Evolutionary conservation across 2,888 invertebrate species (phyloP), one percentile per base, ranked within the genome.

Genomic region (Scaptodrosophila latifasciaeformis): DNA sequence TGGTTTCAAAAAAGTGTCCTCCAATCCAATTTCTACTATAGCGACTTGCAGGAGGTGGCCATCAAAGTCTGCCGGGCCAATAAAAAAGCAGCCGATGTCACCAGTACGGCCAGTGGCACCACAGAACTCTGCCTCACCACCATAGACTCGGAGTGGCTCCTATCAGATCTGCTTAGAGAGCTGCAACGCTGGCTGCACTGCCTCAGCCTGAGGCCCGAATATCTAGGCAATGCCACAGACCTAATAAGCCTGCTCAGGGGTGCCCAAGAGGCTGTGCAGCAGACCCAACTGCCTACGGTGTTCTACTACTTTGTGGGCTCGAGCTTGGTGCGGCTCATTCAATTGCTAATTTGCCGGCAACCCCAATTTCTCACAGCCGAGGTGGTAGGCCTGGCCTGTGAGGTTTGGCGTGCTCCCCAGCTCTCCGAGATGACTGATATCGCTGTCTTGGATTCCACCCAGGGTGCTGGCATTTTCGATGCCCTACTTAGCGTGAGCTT

Each of bases 1-100:
- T 91, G 91, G 91, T 85, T 89, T 1, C 83, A 86, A 15, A 84
- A 88, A 0, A 90, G 90, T 62, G 81, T 89, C 0, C 37, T 72
- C 4, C 61, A 58, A 9, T 69, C 67, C 0, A 76, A 64, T 19
- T 81, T 81, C 35, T 83, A 78, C 35, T 81, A 76, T 21, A 63
- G 64, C 0, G 72, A 82, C 56, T 58, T 82, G 0, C 54, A 67
- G 13, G 82, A 82, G 9, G 52, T 84, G 37, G 58, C 82, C 2
- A 51, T 48, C 17, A 83, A 82, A 39, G 70, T 83, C 5, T 79
- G 78, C 49, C 66, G 61, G 31, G 65, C 65, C 1, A 83, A 83
- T 37, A 62, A 34, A 35, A 57, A 60, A n/a, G 46, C 29, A 7
- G 29, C 18, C n/a, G 53, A 54, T 40, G 21, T 35, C 47, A 1